Evolutionary conservation across 2,888 invertebrate species (phyloP).

Genomic region (Adineta ricciae): DNA sequence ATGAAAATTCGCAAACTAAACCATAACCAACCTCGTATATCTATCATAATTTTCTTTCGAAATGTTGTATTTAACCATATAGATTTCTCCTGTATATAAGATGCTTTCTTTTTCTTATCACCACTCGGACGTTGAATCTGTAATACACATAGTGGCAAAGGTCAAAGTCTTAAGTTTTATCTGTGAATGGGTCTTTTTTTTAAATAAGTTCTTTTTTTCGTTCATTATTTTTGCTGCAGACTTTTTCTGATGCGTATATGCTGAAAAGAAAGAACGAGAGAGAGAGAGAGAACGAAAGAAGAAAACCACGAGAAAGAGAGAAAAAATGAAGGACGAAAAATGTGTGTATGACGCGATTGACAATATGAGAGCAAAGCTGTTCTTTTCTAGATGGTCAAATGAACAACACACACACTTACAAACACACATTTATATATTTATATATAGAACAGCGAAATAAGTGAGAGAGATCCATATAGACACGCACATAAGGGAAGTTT

Average conservation of each 20-base stretch:
- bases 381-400: not conserved
- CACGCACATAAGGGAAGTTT: not conserved
- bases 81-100: not conserved
- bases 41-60: not conserved
- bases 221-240: slow-evolving; percentile 13
- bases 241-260: slow-evolving; percentile 7
- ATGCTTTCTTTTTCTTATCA: not conserved
- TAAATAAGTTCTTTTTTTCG: not conserved
- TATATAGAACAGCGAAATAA: not conserved
- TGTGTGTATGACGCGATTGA: not conserved
- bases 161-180: not conserved
- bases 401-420: slow-evolving; percentile 4
- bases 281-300: not conserved
- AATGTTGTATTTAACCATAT: not conserved
- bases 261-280: not conserved
- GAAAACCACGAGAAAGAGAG: not conserved
- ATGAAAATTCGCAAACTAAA: not conserved
- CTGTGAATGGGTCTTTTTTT: not conserved
- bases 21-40: not conserved
- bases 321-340: not conserved
- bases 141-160: not conserved
- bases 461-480: not conserved
- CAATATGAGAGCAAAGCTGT: not conserved
- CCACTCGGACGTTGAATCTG: not conserved
- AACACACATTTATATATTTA: not conserved